Evolutionary conservation across 1,140 invertebrate genomes (phyloP), one percentile per base, ranked within the genome.

Genomic region (Dendrolimus kikuchii): DNA sequence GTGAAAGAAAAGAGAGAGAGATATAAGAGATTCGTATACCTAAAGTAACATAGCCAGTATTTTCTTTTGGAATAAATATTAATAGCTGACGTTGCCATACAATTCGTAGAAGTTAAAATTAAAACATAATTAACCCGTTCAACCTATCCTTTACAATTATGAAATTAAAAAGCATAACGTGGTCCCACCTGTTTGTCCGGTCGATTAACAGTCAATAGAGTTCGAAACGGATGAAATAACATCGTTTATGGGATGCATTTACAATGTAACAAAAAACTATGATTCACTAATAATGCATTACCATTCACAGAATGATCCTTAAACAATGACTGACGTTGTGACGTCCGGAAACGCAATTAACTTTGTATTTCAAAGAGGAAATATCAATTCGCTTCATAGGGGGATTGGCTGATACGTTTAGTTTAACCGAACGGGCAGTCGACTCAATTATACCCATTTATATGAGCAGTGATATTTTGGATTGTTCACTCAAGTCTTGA

Each of bases 341-440:
- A 72, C 74, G 62, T 68, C 75, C 77, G 81, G 81, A 85, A 83
- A 74, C 68, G 74, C 73, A 85, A 85, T 85, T 85, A 85, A 80
- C 73, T 72, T 75, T 80, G 71, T 78, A 82, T 84, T 66, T 67
- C 74, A 74, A 82, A 82, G 77, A 82, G 81, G 81, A 85, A 80
- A 85, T 85, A 85, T 85, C 81, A 85, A 85, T 82, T 85, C 79
- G 76, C 68, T 60, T 64, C 38, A 51, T 49, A 65, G 55, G 60
- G 60, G 64, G 73, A 70, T 68, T 64, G 57, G 51, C 55, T 56
- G 62, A 65, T 68, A 50, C 62, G 62, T 70, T 66, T 68, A 64
- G 64, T 62, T 72, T 62, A 66, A 67, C 66, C 54, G 64, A 59
- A 67, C 58, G 64, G 55, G 61, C 60, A 61, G 60, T 70, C 62